Evolutionary conservation across 2,797 vertebrate genomes (phyloP).

Genomic region (Gymnoscopelus microlampas): DNA sequence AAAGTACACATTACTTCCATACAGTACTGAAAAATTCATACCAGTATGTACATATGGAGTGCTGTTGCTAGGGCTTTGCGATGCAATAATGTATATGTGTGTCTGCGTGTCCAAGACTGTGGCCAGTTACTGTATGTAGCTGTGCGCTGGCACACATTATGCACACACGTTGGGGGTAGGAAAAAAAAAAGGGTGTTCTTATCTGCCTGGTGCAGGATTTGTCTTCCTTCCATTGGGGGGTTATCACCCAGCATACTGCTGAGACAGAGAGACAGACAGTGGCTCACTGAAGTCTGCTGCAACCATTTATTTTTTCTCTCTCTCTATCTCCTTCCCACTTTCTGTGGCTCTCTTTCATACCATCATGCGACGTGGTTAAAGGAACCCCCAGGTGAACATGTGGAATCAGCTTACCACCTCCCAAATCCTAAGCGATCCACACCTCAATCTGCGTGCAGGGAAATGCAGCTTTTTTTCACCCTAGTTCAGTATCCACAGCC

Average conservation of each 20-base stretch:
- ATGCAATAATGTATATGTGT: slow-evolving; percentile 24
- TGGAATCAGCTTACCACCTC: slow-evolving; percentile 59
- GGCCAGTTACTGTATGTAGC: slow-evolving; percentile 9
- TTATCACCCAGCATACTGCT: slow-evolving; percentile 73
- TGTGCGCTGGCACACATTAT: slow-evolving; percentile 8
- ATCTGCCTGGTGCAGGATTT: slow-evolving; percentile 80
- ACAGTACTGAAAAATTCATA: slow-evolving; percentile 40
- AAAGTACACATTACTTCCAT: slow-evolving; percentile 7
- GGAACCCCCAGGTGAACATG: slow-evolving; percentile 50
- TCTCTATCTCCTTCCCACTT: slow-evolving; percentile 13
- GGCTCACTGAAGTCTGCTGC: slow-evolving; percentile 66
- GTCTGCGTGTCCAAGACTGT: slow-evolving; percentile 10
- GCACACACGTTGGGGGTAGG: slow-evolving; percentile 14
- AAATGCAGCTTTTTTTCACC: slow-evolving; percentile 54
- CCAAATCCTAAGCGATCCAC: slow-evolving; percentile 51
- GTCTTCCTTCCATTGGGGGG: slow-evolving; percentile 61
- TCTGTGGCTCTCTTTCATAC: slow-evolving; percentile 49
- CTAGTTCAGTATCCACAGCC: slow-evolving; percentile 38
- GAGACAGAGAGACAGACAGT: slow-evolving; percentile 64
- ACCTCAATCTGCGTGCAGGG: slow-evolving; percentile 53
- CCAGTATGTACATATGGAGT: not conserved
- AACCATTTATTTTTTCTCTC: slow-evolving; percentile 25
- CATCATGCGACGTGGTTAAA: slow-evolving; percentile 49
- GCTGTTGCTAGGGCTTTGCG: slow-evolving; percentile 7
- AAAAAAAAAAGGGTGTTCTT: slow-evolving; percentile 64